Conservation (phyloP, 2,113 vertebrate genomes). For the Salvator merianae region DNA sequence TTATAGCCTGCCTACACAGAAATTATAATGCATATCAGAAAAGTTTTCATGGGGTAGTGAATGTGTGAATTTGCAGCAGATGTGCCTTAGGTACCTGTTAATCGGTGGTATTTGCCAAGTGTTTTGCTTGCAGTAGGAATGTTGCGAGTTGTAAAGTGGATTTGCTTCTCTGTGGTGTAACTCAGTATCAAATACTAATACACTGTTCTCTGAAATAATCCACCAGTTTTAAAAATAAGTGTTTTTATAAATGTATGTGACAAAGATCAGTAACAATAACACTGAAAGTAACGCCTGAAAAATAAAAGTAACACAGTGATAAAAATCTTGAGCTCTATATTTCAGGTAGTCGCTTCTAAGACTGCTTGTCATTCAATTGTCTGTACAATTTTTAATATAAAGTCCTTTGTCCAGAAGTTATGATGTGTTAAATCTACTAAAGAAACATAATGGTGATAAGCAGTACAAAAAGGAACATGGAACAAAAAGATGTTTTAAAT, state of each 20-base stretch:
- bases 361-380: not conserved
- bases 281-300: slow-evolving; percentile 17
- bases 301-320: not conserved
- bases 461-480: not conserved
- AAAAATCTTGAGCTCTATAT: slow-evolving; percentile 19
- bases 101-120: no score
- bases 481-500: not conserved
- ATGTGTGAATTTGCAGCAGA: no score
- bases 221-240: slow-evolving; percentile 26
- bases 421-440: slow-evolving; percentile 17
- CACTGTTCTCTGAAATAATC: not conserved
- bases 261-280: not conserved
- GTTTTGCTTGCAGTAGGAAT: no score
- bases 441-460: slow-evolving; percentile 15
- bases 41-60: no score
- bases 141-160: no score
- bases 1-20: no score
- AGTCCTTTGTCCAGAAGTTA: slow-evolving; percentile 15
- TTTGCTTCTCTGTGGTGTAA: no score
- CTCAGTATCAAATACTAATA: no score
- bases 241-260: slow-evolving; percentile 15
- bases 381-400: slow-evolving; percentile 6
- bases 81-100: no score
- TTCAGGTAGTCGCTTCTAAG: not conserved
- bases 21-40: no score